Percentiles rank a stretch among this genome's conserved stretches.
phyloP scores from a whole-genome alignment of 2,113 vertebrate species.

The Himantopus leucocephalus region DNA sequence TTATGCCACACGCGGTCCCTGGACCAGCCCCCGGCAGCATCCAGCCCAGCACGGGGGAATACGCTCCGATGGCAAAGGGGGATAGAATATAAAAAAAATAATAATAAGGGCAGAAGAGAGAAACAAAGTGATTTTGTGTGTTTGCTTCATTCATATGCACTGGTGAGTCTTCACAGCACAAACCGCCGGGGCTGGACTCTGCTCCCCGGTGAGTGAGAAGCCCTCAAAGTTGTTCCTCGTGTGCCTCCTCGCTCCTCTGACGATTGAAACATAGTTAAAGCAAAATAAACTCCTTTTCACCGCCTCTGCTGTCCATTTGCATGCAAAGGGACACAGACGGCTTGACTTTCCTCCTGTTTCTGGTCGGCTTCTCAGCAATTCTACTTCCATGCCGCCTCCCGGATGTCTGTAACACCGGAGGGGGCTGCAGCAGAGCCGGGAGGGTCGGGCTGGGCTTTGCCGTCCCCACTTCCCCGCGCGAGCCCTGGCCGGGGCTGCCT shows the following conservation, averaged over 20 bases:
- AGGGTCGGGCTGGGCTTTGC: neutral
- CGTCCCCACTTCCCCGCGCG: accelerated
- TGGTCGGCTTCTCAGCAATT: neutral
- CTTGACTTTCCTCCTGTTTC: neutral
- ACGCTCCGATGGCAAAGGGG: accelerated
- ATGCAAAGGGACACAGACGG: neutral
- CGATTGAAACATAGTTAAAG: neutral
- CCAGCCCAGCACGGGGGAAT: neutral
- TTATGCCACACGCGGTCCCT: accelerated
- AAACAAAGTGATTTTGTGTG: neutral
- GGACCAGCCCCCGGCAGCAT: accelerated
- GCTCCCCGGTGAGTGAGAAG: neutral
- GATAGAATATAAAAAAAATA: neutral
- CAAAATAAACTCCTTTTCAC: accelerated
- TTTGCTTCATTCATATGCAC: neutral
- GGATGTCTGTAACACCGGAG: neutral
- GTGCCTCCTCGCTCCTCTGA: neutral
- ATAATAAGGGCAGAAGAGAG: neutral
- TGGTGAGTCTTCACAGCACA: neutral
- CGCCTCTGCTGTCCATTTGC: accelerated
- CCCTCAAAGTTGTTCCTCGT: accelerated
- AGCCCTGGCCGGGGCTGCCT: accelerated
- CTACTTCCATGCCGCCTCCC: neutral
- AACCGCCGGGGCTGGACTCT: accelerated
- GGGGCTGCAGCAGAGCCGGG: neutral